Evolutionary conservation across 1,140 invertebrate genomes (phyloP), one percentile per base, ranked within the genome.

Genomic region (Drosophila sulfurigaster): DNA sequence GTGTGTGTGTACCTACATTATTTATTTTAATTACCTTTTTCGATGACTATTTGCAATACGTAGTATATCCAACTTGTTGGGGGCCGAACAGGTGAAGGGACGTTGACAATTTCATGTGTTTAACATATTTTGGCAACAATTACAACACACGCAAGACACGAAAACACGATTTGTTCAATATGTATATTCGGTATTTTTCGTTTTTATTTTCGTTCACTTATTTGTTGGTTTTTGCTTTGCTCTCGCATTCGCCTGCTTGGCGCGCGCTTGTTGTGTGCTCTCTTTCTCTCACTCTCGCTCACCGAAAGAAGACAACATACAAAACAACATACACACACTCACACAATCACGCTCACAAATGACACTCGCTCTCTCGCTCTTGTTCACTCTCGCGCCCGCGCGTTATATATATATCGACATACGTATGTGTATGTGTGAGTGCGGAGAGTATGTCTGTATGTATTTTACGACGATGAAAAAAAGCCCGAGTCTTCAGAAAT

Each of bases 131-230:
- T 52, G 56, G 15, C 52, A 57, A 28, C 52, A 63, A 54, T 16
- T 66, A 69, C 16, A 62, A 63, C 35, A 63, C 20, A 32, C 16
- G 10, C 25, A 28, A 16, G 30, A 70, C 58, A 63, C 8, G 57
- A 28, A 65, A 48, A 75, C 77, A 75, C 65, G 69, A 82, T 66
- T 82, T 69, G 82, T 87, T 81, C 51, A 56, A 56, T 59, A 71
- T 41, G 32, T 38, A 59, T 74, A 59, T 71, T 75, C 73, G 67
- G 67, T 71, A 75, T 75, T 75, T 75, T 70, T 75, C 66, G 83
- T 88, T 87, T 87, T 87, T 87, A 87, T 87, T 87, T 87, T 87
- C 78, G 85, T 87, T 87, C 85, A 89, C 85, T 89, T 87, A 87
- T 88, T 88, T 87, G 83, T 88, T 87, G 83, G 83, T 80, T 87